Percentiles rank a stretch among this genome's conserved stretches.
Evolutionary conservation across 1,140 invertebrate species (phyloP).

Genomic region (Aethina tumida): DNA sequence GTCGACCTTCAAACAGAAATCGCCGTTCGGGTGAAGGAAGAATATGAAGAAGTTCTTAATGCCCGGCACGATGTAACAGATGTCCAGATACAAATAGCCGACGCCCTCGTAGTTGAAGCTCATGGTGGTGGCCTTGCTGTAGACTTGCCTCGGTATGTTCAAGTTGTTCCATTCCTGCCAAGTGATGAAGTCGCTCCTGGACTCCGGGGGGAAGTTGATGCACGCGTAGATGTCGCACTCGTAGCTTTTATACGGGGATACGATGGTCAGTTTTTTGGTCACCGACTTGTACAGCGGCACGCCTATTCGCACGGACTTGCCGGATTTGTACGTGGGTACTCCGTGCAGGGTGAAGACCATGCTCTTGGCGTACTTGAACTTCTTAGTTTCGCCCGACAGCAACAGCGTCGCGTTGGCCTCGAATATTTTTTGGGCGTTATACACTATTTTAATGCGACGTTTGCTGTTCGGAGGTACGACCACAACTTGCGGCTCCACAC

Average conservation of each 20-base stretch:
- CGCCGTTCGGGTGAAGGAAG: constrained; percentile 22
- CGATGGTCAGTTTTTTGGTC: background rate
- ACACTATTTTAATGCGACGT: constrained; percentile 16
- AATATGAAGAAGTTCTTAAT: constrained; percentile 12
- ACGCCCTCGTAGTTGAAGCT: constrained; percentile 14
- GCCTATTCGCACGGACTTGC: no score
- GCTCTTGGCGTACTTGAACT: constrained; percentile 26
- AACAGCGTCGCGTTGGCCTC: constrained; percentile 23
- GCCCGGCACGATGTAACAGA: constrained; percentile 11
- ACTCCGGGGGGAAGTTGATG: background rate
- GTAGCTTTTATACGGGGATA: constrained; percentile 3
- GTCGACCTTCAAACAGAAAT: constrained; percentile 23
- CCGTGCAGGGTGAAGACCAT: constrained; percentile 29
- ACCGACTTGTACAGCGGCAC: constrained; percentile 1
- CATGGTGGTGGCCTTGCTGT: background rate
- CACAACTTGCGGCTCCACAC: constrained; percentile 8
- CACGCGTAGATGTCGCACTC: constrained; percentile 1
- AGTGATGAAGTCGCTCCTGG: constrained; percentile 4
- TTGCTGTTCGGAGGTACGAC: constrained; percentile 14
- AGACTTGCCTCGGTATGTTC: constrained; percentile 6
- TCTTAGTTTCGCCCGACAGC: constrained; percentile 30
- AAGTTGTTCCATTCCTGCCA: background rate
- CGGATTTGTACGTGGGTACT: constrained; percentile 2
- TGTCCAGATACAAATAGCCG: constrained; percentile 2
- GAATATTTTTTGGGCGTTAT: constrained; percentile 17